phyloP scores from a whole-genome alignment of 2,113 vertebrate species.

The Nothocercus julius region DNA sequence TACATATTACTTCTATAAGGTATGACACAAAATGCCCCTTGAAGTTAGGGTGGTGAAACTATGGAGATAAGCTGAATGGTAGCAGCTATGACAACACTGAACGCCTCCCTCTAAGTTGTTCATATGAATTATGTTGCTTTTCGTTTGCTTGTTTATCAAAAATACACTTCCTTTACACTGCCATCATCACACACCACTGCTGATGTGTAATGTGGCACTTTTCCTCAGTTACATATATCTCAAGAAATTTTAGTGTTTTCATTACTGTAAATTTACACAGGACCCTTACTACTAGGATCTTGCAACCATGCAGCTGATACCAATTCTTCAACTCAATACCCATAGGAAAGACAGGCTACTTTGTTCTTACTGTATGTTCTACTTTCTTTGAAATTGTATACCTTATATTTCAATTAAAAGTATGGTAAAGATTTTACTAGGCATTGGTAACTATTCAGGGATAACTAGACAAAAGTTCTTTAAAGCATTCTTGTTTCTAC shows the following conservation, averaged over 20 bases:
- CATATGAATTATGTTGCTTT: conserved; percentile 6
- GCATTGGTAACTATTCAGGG: not conserved
- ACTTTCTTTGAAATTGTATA: not conserved
- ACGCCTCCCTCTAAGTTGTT: not conserved
- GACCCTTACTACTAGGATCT: not conserved
- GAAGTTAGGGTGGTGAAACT: not conserved
- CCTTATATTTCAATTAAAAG: not conserved
- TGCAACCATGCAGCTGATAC: not conserved
- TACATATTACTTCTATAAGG: not conserved
- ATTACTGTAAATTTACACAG: not conserved
- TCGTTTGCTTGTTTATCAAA: not conserved
- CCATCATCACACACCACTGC: not conserved
- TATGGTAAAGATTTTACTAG: not conserved
- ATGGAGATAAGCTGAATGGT: not conserved
- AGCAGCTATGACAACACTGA: not conserved
- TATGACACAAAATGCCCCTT: not conserved
- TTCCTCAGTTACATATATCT: too few relatives aligned
- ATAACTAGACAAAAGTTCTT: not conserved
- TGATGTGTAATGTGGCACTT: too few relatives aligned
- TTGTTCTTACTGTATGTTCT: not conserved
- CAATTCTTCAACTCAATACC: not conserved
- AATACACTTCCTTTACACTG: not conserved
- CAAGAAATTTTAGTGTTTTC: not conserved
- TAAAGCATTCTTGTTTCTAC: not conserved
- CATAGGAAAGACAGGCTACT: not conserved